These are phyloP conservation scores for Phasia obesa DNA, from an alignment of 2,888 invertebrate genomes.

Conservation along the genomic window DNA sequence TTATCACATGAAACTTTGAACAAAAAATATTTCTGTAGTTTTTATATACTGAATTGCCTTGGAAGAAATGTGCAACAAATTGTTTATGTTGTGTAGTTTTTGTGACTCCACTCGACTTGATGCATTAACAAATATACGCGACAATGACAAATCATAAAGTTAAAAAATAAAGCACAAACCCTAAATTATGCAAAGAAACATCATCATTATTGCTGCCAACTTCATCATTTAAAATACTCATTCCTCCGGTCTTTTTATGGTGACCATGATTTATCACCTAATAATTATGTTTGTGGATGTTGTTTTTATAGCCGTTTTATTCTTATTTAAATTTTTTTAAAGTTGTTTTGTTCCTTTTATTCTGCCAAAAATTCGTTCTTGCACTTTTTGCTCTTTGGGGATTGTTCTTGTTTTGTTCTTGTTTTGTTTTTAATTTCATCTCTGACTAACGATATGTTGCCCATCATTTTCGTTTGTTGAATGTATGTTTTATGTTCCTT, in stretches of 20 bases:
- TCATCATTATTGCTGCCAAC: slow-evolving; percentile 48
- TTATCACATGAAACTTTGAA: slow-evolving; percentile 60
- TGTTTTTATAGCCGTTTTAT: slow-evolving; percentile 19
- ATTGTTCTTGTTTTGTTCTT: background rate
- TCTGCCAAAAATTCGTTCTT: background rate
- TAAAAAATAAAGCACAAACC: slow-evolving; percentile 39
- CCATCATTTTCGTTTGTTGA: slow-evolving; percentile 32
- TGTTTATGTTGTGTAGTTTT: slow-evolving; percentile 16
- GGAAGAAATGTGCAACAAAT: slow-evolving; percentile 49
- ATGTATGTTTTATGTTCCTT: slow-evolving; percentile 9
- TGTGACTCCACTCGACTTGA: background rate
- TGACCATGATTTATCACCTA: slow-evolving; percentile 68
- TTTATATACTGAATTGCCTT: slow-evolving; percentile 60
- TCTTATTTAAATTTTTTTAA: background rate
- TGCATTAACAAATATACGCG: slow-evolving; percentile 44
- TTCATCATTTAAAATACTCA: slow-evolving; percentile 33
- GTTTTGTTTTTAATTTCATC: slow-evolving; percentile 47
- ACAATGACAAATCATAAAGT: slow-evolving; percentile 69
- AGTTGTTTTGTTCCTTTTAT: background rate
- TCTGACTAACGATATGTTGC: slow-evolving; percentile 52
- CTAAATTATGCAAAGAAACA: slow-evolving; percentile 55
- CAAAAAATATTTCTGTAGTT: slow-evolving; percentile 31
- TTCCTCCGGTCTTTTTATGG: slow-evolving; percentile 1
- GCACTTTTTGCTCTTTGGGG: slow-evolving; percentile 9
- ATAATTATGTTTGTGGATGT: slow-evolving; percentile 59